phyloP scores from a whole-genome alignment of 2,113 vertebrate genomes.

The Dasyornis broadbenti region DNA sequence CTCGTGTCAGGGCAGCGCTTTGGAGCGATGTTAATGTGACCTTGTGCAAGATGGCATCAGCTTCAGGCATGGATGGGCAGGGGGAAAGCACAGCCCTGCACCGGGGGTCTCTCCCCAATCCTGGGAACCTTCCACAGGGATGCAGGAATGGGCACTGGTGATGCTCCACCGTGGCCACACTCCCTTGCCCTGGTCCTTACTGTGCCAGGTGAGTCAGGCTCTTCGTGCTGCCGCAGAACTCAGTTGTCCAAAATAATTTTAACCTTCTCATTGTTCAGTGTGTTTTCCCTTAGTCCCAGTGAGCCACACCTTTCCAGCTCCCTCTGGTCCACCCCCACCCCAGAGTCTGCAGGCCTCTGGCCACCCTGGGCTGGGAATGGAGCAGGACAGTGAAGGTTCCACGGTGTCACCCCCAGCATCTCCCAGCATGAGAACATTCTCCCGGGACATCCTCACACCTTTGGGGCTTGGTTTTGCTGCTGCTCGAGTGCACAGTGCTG shows the following conservation, averaged over 20 bases:
- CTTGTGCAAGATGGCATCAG: rapidly evolving
- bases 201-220: not conserved
- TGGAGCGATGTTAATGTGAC: rapidly evolving
- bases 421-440: rapidly evolving
- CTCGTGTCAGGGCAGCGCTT: not conserved
- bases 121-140: not conserved
- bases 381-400: rapidly evolving
- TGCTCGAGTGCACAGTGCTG: rapidly evolving
- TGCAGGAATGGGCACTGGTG: rapidly evolving
- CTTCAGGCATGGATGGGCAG: not conserved
- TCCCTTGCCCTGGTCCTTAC: not conserved
- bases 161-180: rapidly evolving
- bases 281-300: not conserved
- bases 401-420: rapidly evolving
- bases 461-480: not conserved
- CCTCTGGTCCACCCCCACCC: not conserved
- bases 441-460: not conserved
- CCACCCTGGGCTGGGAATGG: not conserved
- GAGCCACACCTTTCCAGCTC: not conserved
- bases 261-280: rapidly evolving
- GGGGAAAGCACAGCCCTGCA: not conserved
- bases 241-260: not conserved
- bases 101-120: not conserved
- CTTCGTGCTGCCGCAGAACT: not conserved
- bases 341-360: not conserved